Conservation (phyloP, 2,888 invertebrate species). For the Latheticus oryzae region DNA sequence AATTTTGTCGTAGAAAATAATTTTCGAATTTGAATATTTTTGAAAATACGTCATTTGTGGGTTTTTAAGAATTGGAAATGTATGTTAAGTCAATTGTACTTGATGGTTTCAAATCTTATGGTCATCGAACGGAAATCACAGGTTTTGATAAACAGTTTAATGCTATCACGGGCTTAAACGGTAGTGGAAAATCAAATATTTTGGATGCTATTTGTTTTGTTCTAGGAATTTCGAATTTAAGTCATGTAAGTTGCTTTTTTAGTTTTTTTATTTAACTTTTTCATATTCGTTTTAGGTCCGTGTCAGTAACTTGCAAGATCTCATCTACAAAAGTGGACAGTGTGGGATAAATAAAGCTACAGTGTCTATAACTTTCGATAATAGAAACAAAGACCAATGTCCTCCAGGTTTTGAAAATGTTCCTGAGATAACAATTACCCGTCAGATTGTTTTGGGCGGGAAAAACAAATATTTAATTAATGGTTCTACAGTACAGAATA, state of each 20-base stretch:
- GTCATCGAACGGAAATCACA: slow-evolving; percentile 88
- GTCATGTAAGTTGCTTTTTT: slow-evolving; percentile 75
- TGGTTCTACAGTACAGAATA: slow-evolving; percentile 90
- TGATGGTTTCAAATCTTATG: slow-evolving; percentile 99
- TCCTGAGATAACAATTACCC: slow-evolving; percentile 90
- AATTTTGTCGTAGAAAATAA: no score
- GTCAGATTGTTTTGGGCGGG: slow-evolving; percentile 89
- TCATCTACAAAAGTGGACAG: slow-evolving; percentile 98
- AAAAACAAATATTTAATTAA: slow-evolving; percentile 95
- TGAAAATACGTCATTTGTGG: no score
- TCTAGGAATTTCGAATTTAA: slow-evolving; percentile 92
- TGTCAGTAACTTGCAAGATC: slow-evolving; percentile 89
- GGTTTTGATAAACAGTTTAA: slow-evolving; percentile 96
- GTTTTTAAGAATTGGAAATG: no score
- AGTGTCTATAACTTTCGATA: slow-evolving; percentile 96
- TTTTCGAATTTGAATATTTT: no score
- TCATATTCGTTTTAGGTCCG: slow-evolving; percentile 79
- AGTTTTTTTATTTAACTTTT: slow-evolving; percentile 2
- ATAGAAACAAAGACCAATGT: slow-evolving; percentile 80
- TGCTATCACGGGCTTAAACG: slow-evolving; percentile 98
- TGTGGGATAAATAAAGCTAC: slow-evolving; percentile 95
- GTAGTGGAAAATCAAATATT: slow-evolving; percentile 97
- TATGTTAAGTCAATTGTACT: slow-evolving; percentile 90
- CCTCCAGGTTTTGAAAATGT: slow-evolving; percentile 93
- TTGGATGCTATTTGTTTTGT: slow-evolving; percentile 98